Evolutionary conservation across 2,797 vertebrate genomes (phyloP).

Genomic region (Podarcis siculus): DNA sequence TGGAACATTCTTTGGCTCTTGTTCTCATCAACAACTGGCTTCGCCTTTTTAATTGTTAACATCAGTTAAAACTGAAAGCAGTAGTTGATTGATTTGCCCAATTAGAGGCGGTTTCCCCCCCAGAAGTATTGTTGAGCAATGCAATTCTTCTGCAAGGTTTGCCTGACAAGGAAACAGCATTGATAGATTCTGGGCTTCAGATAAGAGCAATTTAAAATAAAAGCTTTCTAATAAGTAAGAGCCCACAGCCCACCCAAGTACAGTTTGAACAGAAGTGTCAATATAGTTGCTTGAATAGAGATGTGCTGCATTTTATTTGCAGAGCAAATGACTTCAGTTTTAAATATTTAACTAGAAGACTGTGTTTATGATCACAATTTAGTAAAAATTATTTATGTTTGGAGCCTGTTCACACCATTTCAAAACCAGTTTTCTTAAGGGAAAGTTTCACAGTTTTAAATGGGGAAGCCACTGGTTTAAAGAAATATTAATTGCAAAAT

Average conservation of each 20-base stretch:
- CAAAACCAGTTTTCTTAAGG: not conserved
- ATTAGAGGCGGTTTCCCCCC: conserved; percentile 17
- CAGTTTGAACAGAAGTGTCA: not conserved
- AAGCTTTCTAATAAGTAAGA: not conserved
- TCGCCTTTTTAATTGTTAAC: not conserved
- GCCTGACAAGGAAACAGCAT: conserved; percentile 9
- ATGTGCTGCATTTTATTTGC: not conserved
- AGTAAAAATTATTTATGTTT: not conserved
- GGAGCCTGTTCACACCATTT: too few relatives aligned
- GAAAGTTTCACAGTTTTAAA: not conserved
- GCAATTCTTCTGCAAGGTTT: conserved; percentile 23
- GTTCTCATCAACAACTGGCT: too few relatives aligned
- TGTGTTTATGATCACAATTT: not conserved
- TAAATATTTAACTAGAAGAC: too few relatives aligned
- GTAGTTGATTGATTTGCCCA: conserved; percentile 33
- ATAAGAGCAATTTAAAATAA: not conserved
- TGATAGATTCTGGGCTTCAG: not conserved
- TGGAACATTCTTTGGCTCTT: not conserved
- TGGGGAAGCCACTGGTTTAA: too few relatives aligned
- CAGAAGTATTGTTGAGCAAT: conserved; percentile 22
- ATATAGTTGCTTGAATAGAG: not conserved
- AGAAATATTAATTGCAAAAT: too few relatives aligned
- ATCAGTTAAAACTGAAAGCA: not conserved
- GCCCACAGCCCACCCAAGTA: not conserved
- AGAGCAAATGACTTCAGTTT: not conserved